Evolutionary conservation across 1,140 invertebrate species (phyloP), one percentile per base, ranked within the genome.

Genomic region (Bombus fervidus): DNA sequence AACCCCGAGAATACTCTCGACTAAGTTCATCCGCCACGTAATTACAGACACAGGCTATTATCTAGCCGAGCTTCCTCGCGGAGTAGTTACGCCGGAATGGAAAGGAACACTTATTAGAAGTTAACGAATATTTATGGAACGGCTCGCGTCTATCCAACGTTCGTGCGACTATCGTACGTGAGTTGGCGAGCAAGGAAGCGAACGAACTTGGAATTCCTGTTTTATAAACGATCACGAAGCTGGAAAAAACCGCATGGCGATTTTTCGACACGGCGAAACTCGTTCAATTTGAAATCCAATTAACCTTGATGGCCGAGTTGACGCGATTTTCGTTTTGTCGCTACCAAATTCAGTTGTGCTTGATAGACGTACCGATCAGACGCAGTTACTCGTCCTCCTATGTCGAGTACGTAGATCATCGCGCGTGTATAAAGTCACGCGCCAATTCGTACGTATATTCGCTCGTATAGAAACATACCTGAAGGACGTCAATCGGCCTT

Each of bases 81-180:
- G 37, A 57, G 74, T 71, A 73, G 69, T 83, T 57, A 34, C n/a
- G 47, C 62, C 43, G 59, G 62, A 75, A 76, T 83, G 69, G 82
- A 86, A 83, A 83, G 31, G 41, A 72, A 47, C 74, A 41, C 62
- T 77, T 76, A 84, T 86, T 84, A 78, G 57, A 71, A 64, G 77
- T 79, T 83, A 83, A 86, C 31, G 66, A 83, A 86, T 83, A 72
- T 86, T 86, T 83, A 83, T 82, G 85, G 76, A 72, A 73, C 76
- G 82, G 18, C 12, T 47, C 3, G 6, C 62, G 34, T 76, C 25
- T 10, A 41, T 81, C 47, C 53, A 66, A 22, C 72, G 10, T 37
- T 83, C 41, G 18, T 34, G 59, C 37, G 39, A 41, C 22, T 66
- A 53, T 64, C 41, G 13, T 28, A n/a, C 53, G 28, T 10, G 12